phyloP scores from a whole-genome alignment of 2,888 invertebrate genomes.

The Branchellion lobata region DNA sequence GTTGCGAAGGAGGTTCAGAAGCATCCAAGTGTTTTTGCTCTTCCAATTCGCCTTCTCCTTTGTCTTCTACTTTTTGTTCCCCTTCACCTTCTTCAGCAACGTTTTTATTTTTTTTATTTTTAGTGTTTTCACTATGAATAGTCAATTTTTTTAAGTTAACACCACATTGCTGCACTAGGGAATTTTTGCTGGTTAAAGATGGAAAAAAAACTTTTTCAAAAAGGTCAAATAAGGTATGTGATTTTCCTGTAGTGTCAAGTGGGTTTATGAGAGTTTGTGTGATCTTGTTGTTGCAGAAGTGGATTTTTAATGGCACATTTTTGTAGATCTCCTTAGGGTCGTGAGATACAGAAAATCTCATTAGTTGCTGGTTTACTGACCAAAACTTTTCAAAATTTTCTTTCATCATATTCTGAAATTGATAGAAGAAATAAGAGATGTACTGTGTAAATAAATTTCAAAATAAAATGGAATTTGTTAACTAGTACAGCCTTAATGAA shows the following conservation, averaged over 20 bases:
- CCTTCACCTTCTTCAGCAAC: too few species aligned
- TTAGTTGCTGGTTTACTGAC: slow-evolving; percentile 90
- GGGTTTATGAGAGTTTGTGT: slow-evolving; percentile 77
- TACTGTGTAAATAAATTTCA: background rate
- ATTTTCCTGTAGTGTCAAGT: slow-evolving; percentile 73
- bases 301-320: slow-evolving; percentile 60
- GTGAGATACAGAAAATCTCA: slow-evolving; percentile 70
- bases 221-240: slow-evolving; percentile 73
- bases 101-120: too few species aligned
- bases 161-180: background rate
- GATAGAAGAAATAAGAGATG: background rate
- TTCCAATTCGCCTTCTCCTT: too few species aligned
- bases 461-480: too few species aligned
- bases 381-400: slow-evolving; percentile 99
- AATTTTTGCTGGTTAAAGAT: background rate
- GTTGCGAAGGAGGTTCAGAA: background rate
- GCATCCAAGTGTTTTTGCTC: background rate
- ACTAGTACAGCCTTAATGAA: too few species aligned
- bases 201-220: slow-evolving; percentile 61
- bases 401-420: slow-evolving; percentile 62
- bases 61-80: too few species aligned
- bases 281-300: slow-evolving; percentile 68
- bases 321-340: slow-evolving; percentile 55
- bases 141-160: too few species aligned
- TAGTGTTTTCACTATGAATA: too few species aligned